Evolutionary conservation across 2,113 vertebrate species (phyloP).

Genomic region (Heloderma charlesbogerti): DNA sequence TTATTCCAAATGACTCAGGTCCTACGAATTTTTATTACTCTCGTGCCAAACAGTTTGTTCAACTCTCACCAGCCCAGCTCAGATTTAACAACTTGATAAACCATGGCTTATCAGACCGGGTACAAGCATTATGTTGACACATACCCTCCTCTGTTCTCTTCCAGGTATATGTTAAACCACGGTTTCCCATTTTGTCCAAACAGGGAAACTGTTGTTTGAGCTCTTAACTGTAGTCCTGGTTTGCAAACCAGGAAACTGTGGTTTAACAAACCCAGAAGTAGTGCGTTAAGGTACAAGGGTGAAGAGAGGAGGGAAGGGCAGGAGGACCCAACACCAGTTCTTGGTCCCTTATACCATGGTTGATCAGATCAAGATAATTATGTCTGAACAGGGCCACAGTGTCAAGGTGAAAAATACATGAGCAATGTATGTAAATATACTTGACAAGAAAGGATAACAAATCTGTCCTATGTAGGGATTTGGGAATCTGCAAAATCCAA

Average conservation of each 20-base stretch:
- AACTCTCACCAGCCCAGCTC: conserved; percentile 72
- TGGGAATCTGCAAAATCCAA: no score
- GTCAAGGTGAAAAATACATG: conserved; percentile 64
- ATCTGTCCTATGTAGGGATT: not conserved
- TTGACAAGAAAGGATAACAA: conserved; percentile 70
- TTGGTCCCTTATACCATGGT: not conserved
- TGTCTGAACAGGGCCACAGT: not conserved
- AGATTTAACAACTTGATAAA: not conserved
- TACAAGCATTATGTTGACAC: not conserved
- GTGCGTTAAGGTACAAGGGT: not conserved
- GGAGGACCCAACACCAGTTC: not conserved
- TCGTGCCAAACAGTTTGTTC: conserved; percentile 81
- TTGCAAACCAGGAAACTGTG: not conserved
- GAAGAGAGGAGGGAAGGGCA: not conserved
- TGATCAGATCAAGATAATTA: not conserved
- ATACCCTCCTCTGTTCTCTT: not conserved
- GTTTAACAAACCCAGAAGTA: not conserved
- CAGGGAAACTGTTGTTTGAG: not conserved
- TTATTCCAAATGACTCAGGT: conserved; percentile 68
- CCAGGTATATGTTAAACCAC: no score
- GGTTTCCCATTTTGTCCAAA: not conserved
- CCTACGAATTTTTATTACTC: conserved; percentile 82
- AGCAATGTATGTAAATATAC: conserved; percentile 72
- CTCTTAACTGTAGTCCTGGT: not conserved
- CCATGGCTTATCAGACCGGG: not conserved